Evolutionary conservation across 2,888 invertebrate genomes (phyloP).

Genomic region (Cephus pulcher): DNA sequence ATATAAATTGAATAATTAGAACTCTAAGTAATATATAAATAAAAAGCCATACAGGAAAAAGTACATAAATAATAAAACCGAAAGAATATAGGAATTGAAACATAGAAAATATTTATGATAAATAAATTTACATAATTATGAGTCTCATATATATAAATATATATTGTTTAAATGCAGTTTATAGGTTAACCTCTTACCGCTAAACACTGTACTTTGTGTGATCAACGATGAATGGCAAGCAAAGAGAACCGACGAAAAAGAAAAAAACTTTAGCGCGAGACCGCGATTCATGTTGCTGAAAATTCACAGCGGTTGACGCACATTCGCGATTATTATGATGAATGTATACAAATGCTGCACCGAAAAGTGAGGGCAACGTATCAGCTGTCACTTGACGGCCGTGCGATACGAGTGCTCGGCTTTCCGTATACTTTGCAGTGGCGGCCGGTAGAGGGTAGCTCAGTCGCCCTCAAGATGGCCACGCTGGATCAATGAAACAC

Average conservation of each 20-base stretch:
- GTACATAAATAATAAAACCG: background rate
- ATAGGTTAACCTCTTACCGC: background rate
- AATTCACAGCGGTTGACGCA: background rate
- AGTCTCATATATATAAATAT: background rate
- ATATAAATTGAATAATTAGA: background rate
- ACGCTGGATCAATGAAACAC: slow-evolving; percentile 79
- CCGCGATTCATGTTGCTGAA: background rate
- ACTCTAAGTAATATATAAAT: background rate
- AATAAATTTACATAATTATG: background rate
- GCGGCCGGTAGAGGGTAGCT: slow-evolving; percentile 69
- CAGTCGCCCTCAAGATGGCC: slow-evolving; percentile 75
- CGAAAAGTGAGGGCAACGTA: slow-evolving; percentile 19
- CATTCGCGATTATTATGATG: background rate
- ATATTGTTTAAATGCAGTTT: background rate
- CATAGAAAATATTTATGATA: background rate
- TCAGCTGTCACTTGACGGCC: slow-evolving; percentile 40
- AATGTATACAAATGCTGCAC: background rate
- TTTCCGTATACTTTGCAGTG: slow-evolving; percentile 36
- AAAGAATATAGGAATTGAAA: background rate
- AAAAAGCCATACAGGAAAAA: background rate
- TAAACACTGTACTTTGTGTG: background rate
- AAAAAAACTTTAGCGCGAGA: background rate
- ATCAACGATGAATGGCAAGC: background rate
- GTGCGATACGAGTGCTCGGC: background rate
- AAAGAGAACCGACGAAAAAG: background rate